Evolutionary conservation across 2,888 invertebrate species (phyloP), one percentile per base, ranked within the genome.

Genomic region (Heliconius hortense): DNA sequence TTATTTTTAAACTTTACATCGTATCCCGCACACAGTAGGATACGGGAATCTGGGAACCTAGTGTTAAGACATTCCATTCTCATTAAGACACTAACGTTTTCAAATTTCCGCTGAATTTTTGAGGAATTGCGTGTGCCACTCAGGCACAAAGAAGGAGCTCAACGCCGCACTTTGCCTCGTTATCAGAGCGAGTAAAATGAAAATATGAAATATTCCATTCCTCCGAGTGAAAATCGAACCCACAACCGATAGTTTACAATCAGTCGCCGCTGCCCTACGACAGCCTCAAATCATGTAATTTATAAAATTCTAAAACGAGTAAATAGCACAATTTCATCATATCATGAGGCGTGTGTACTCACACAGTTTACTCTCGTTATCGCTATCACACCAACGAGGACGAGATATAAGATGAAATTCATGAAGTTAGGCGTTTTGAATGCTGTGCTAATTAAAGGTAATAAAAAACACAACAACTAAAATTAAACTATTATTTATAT

Each of bases 381-480:
- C 78, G 72, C 76, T 80, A 80, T 80, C 80, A 77, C 70, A 59
- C 62, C 78, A 78, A 77, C 67, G 78, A 78, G 78, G 78, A 72
- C 78, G 35, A 64, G 72, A 73, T 77, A 77, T 56, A 71, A 78
- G 78, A 78, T 77, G 78, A 77, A 75, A 78, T 71, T 72, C 28
- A 48, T 72, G 76, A 78, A 60, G 73, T 71, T 66, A 48, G 59
- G 66, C 48, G 53, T 67, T 71, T 67, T 69, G 75, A 72, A 62
- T 53, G n/a, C 39, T 43, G 18, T 18, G 4, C n/a, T 66, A 73
- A 56, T 60, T 60, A 39, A 21, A 48, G 21, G 7, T 59, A 56
- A 3, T 24, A 15, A 53, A 26, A 21, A 48, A n/a, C 10, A n/a
- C 10, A n/a, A 11, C n/a, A n/a, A 11, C 56, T n/a, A n/a, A 10